These are phyloP conservation scores for Cercopithecus hamlyni DNA, from an alignment of 2,797 vertebrate genomes.

Conservation along the genomic window DNA sequence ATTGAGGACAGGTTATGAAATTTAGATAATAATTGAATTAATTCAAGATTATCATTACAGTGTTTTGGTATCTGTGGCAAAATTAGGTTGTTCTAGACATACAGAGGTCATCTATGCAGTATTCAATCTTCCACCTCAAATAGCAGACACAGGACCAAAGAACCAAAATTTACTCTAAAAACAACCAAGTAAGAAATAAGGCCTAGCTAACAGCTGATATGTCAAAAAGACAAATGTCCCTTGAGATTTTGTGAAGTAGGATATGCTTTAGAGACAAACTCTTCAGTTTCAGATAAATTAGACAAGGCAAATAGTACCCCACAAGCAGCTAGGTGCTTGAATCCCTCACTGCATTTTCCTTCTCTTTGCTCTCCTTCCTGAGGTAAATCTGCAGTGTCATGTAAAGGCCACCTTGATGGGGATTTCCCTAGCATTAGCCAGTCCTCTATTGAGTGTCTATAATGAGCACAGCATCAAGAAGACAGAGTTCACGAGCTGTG, in stretches of 20 bases:
- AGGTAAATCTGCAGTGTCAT: conserved; percentile 28
- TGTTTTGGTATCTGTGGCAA: background rate
- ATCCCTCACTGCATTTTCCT: background rate
- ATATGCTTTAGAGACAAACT: background rate
- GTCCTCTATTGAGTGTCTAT: background rate
- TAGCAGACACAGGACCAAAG: background rate
- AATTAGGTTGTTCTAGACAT: conserved; percentile 3
- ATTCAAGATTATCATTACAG: conserved; percentile 30
- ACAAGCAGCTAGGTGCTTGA: background rate
- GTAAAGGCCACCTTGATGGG: conserved; percentile 11
- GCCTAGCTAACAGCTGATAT: background rate
- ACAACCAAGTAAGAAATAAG: conserved; percentile 17
- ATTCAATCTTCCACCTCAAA: background rate
- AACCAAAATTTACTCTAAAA: background rate
- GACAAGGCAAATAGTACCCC: conserved; percentile 25
- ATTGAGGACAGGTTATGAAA: background rate
- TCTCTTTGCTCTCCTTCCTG: background rate
- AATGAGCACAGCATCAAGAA: conserved; percentile 27
- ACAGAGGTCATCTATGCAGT: background rate
- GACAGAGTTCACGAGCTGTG: conserved; percentile 55
- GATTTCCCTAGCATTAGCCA: conserved; percentile 29
- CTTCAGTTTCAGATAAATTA: conserved; percentile 37
- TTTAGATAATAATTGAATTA: conserved; percentile 5
- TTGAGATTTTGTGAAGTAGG: background rate
- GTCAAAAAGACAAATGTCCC: background rate